Conservation (phyloP, 2,113 vertebrate genomes). For the Ornithorhynchus anatinus region DNA sequence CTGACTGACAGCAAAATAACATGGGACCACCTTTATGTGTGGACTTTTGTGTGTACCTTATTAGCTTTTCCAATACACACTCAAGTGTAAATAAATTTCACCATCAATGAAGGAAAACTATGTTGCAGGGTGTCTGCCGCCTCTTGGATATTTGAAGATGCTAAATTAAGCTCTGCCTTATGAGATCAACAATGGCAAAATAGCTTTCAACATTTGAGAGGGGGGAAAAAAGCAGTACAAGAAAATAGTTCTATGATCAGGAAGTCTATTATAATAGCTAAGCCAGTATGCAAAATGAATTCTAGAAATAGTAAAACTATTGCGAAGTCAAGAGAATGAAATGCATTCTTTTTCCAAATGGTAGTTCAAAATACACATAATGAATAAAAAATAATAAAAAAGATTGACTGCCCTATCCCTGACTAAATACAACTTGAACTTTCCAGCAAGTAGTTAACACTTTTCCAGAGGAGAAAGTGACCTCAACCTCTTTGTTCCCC, state of each 20-base stretch:
- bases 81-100: too few species aligned
- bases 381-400: constrained; percentile 42
- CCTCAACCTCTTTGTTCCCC: constrained; percentile 46
- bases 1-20: too few species aligned
- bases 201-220: constrained; percentile 47
- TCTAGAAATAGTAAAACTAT: neutral
- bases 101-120: too few species aligned
- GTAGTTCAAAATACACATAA: neutral
- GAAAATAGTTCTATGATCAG: constrained; percentile 40
- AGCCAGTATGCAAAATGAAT: neutral
- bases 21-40: too few species aligned
- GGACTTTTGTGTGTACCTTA: too few species aligned
- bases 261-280: constrained; percentile 4
- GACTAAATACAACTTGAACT: constrained; percentile 29
- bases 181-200: too few species aligned
- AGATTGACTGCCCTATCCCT: constrained; percentile 30
- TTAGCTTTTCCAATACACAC: too few species aligned
- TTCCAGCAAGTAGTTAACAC: constrained; percentile 32
- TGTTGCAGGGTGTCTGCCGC: too few species aligned
- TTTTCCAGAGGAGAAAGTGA: constrained; percentile 25
- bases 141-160: too few species aligned
- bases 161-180: too few species aligned
- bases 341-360: constrained; percentile 35
- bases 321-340: constrained; percentile 9
- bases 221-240: neutral